phyloP scores from a whole-genome alignment of 1,140 invertebrate genomes.

The Galleria mellonella region DNA sequence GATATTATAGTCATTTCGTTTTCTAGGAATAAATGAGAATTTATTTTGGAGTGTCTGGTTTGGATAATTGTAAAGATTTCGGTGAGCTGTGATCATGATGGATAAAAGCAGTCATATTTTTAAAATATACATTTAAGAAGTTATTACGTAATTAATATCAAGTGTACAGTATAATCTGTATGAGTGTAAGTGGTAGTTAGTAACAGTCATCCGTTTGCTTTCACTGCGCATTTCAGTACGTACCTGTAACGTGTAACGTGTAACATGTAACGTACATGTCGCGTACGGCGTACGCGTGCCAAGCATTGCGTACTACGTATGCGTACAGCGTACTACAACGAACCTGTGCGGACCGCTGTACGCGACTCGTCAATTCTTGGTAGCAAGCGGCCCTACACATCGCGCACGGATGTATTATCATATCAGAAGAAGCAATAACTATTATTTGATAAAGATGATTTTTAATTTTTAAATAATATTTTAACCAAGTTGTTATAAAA shows the following conservation, averaged over 20 bases:
- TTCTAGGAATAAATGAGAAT: conserved; percentile 70
- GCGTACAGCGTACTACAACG: no score
- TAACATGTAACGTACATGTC: conserved; percentile 4
- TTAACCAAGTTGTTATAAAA: conserved; percentile 68
- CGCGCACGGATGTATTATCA: conserved; percentile 53
- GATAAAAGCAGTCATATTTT: conserved; percentile 73
- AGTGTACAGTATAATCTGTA: conserved; percentile 27
- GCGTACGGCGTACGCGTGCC: conserved; percentile 3
- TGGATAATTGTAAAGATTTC: conserved; percentile 65
- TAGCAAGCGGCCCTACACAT: conserved; percentile 14
- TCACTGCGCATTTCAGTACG: not conserved
- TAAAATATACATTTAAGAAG: conserved; percentile 65
- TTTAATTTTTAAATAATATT: conserved; percentile 68
- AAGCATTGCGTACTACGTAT: not conserved
- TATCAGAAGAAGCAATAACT: conserved; percentile 72
- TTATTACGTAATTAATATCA: conserved; percentile 56
- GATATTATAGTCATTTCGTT: conserved; percentile 72
- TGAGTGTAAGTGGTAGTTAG: conserved; percentile 9
- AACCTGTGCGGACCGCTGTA: not conserved
- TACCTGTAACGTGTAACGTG: no score
- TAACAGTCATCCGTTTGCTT: conserved; percentile 6
- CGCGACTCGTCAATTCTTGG: conserved; percentile 1
- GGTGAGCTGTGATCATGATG: conserved; percentile 71
- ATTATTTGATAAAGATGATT: conserved; percentile 64
- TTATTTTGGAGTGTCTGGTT: conserved; percentile 68